A percentile compares a stretch with the other conserved stretches of the same genome.
Evolutionary conservation across 2,797 vertebrate genomes (phyloP).

Genomic region (Megaceryle alcyon): DNA sequence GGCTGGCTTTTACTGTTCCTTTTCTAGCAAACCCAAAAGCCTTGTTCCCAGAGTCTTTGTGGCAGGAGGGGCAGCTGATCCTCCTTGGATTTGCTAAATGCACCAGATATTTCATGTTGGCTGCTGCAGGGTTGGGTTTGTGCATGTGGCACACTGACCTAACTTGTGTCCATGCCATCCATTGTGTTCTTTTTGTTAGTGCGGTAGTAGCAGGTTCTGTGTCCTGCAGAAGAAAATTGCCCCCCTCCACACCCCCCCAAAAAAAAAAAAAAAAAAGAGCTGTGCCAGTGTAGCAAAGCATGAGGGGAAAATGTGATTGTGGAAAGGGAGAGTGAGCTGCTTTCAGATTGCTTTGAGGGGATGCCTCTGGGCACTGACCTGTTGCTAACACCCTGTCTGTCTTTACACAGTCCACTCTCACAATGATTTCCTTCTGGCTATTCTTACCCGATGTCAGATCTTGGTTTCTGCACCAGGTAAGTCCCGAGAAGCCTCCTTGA

Average conservation of each 20-base stretch:
- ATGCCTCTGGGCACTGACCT: background rate
- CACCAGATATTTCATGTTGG: rapidly evolving
- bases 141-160: background rate
- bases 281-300: background rate
- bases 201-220: background rate
- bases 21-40: background rate
- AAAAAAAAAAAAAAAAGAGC: background rate
- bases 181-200: background rate
- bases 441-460: slow-evolving; percentile 96
- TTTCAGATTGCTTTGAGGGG: background rate
- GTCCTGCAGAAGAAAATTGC: background rate
- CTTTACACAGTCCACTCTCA: slow-evolving; percentile 90
- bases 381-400: background rate
- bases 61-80: background rate
- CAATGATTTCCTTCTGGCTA: slow-evolving; percentile 97
- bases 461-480: slow-evolving; percentile 91
- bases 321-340: background rate
- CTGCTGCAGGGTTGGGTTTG: background rate
- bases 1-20: background rate
- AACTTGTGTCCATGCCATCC: rapidly evolving
- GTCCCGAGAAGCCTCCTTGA: background rate
- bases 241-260: background rate
- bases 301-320: rapidly evolving
- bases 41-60: background rate
- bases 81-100: background rate